A percentile compares a stretch with the other conserved stretches of the same genome.
phyloP scores from a whole-genome alignment of 1,140 invertebrate genomes.

The Drosophila subobscura region DNA sequence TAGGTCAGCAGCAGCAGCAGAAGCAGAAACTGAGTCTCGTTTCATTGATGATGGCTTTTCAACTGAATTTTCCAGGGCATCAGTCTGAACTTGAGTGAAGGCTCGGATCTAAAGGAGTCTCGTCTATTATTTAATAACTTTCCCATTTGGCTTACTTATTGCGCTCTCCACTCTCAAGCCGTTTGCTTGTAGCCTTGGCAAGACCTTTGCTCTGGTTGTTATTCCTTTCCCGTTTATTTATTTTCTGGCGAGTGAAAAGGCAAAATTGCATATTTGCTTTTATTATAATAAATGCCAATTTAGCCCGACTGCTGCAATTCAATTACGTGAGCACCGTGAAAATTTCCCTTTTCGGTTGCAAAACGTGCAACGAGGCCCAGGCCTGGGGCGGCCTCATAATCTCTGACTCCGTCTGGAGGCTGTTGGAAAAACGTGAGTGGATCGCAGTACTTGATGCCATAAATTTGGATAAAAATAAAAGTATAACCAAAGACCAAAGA shows the following conservation, averaged over 20 bases:
- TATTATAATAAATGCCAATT: conserved; percentile 82
- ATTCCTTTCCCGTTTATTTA: conserved; percentile 31
- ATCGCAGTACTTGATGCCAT: conserved; percentile 50
- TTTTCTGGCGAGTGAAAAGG: conserved; percentile 47
- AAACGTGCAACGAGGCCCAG: conserved; percentile 57
- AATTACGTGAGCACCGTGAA: conserved; percentile 77
- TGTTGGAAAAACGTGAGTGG: conserved; percentile 61
- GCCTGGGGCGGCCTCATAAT: conserved; percentile 59
- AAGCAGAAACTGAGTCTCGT: conserved; percentile 14
- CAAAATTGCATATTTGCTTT: conserved; percentile 81
- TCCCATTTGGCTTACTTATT: conserved; percentile 35
- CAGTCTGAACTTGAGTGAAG: conserved; percentile 18
- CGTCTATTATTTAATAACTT: conserved; percentile 50
- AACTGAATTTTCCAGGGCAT: neutral
- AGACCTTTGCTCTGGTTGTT: conserved; percentile 22
- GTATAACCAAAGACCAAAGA: conserved; percentile 15
- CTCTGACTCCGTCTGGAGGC: conserved; percentile 27
- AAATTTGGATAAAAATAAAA: conserved; percentile 33
- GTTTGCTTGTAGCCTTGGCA: conserved; percentile 21
- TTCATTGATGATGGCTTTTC: conserved; percentile 19
- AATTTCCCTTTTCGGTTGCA: conserved; percentile 73
- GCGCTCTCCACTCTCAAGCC: neutral
- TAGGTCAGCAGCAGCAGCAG: conserved; percentile 15
- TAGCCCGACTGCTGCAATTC: conserved; percentile 76
- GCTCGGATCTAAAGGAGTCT: conserved; percentile 6